Evolutionary conservation across 1,140 invertebrate species (phyloP).

Genomic region (Apis mellifera): DNA sequence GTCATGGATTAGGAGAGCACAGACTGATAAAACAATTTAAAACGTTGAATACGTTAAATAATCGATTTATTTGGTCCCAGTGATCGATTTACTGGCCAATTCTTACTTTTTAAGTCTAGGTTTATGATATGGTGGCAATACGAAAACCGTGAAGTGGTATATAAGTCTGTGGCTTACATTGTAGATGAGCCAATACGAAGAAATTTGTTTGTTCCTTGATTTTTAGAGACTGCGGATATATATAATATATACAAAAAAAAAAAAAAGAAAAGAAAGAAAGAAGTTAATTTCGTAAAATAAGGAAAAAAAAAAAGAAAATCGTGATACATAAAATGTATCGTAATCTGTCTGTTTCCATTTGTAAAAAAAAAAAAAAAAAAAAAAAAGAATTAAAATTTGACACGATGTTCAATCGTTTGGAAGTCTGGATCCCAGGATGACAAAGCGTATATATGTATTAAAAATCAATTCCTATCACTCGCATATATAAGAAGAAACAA

Average conservation of each 20-base stretch:
- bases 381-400: not conserved
- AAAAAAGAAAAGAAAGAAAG: too few species aligned
- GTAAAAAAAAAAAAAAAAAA: too few species aligned
- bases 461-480: not conserved
- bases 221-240: not conserved
- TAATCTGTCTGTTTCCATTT: too few species aligned
- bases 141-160: constrained; percentile 18
- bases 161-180: not conserved
- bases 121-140: constrained; percentile 57
- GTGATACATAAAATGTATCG: not conserved
- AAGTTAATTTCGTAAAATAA: not conserved
- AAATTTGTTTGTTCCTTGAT: constrained; percentile 10
- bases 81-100: constrained; percentile 44
- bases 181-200: not conserved
- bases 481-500: not conserved
- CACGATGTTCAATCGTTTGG: not conserved
- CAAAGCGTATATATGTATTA: not conserved
- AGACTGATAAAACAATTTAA: constrained; percentile 80
- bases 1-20: constrained; percentile 78
- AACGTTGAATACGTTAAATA: constrained; percentile 68
- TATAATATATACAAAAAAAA: not conserved
- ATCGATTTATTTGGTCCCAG: constrained; percentile 59
- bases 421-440: not conserved
- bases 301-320: not conserved
- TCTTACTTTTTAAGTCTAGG: constrained; percentile 64